Conservation (phyloP, 2,888 invertebrate species). For the Thyatira batis region DNA sequence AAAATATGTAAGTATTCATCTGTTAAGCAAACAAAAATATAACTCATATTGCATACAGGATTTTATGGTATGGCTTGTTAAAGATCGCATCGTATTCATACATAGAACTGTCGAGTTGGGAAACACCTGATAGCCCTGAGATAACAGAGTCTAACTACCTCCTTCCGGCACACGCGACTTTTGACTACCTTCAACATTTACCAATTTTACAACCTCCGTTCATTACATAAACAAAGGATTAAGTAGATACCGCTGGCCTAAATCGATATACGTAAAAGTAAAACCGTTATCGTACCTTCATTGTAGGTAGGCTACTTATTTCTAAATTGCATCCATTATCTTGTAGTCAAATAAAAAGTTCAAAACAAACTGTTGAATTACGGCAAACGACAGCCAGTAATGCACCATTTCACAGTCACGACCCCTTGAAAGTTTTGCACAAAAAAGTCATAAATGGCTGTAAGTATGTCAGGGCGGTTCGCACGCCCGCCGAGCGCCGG, state of each 20-base stretch:
- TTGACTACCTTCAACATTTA: constrained; percentile 52
- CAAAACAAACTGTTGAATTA: constrained; percentile 60
- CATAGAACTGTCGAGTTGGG: constrained; percentile 36
- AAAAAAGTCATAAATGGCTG: constrained; percentile 56
- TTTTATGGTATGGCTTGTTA: constrained; percentile 1
- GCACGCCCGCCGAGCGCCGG: constrained; percentile 48
- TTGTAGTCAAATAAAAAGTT: constrained; percentile 40
- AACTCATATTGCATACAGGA: constrained; percentile 1
- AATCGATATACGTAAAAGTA: constrained; percentile 33
- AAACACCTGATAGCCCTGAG: constrained; percentile 72
- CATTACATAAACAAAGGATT: constrained; percentile 47
- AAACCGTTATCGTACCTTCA: constrained; percentile 31
- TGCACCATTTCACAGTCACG: constrained; percentile 78
- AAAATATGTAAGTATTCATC: too few species aligned
- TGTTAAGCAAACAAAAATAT: neutral
- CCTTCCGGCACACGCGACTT: constrained; percentile 70
- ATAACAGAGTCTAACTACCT: constrained; percentile 63
- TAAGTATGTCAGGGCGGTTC: constrained; percentile 74
- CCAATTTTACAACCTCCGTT: constrained; percentile 55
- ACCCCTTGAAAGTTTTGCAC: constrained; percentile 65
- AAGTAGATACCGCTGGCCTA: constrained; percentile 24
- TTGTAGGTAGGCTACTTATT: neutral
- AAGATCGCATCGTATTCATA: constrained; percentile 13
- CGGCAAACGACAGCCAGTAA: constrained; percentile 45
- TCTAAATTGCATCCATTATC: constrained; percentile 53